Evolutionary conservation across 1,140 invertebrate genomes (phyloP), one percentile per base, ranked within the genome.

Genomic region (Drepana arcuata): DNA sequence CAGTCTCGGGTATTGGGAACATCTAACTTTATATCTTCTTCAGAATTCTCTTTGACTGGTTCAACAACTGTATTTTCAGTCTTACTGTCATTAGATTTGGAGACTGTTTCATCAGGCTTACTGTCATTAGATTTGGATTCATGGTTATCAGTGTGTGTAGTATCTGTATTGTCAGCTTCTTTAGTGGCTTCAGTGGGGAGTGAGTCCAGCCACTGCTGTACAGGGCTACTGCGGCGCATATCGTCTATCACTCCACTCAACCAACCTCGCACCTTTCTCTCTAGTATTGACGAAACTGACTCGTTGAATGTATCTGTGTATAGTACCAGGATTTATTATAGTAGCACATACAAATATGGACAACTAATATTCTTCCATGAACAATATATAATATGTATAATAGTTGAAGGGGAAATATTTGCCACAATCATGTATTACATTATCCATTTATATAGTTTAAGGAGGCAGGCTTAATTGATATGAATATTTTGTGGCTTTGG

Each of bases 161-260:
- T 49, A n/a, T 59, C 57, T 27, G 34, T 10, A 2, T 34, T 37
- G 39, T 9, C 23, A 38, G 24, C 2, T 10, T 60, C 50, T 13
- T 16, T 26, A 12, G 54, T 53, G 16, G 57, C 15, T 15, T 74
- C 65, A 29, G 61, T 33, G 9, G 82, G 83, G 3, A 81, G 49
- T 2, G 83, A 84, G 49, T 84, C 81, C 26, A 84, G 50, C 83
- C 83, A 84, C 44, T 83, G 78, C 41, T 84, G 81, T 7, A 84
- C 78, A 38, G 83, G 83, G 40, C 80, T 84, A 41, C 77, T 82
- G 10, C 83, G 78, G 28, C 83, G 46, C 83, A 84, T 84, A 35
- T 84, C 80, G 61, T 80, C 72, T 32, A 84, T 69, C 1, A 84
- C 72, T 15, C 77, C 78, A 51, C 64, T 70, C 7, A 84, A 53